Base-by-base conservation (phyloP, 2,113 vertebrate species). In the Poecilia latipinna region DNA sequence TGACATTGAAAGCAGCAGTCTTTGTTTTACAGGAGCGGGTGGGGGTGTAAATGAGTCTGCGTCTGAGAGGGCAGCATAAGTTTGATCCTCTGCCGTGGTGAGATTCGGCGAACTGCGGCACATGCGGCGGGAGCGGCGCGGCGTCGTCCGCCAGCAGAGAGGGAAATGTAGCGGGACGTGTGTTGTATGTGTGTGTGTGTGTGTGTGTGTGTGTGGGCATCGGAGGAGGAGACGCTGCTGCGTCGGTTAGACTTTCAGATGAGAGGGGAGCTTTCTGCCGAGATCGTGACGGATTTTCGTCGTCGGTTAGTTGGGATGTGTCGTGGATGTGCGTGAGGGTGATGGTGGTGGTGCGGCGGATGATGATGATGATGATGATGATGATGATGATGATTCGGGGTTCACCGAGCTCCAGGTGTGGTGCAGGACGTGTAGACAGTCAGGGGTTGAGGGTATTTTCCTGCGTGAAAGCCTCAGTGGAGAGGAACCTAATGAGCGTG, bases 21-120 rank as follows among this genome's bases (percentile, higher is more conserved):
- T 83, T 44, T 29, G 70, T 72, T 37, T 61, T 28, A 29, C 29
- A 10, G 19, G 2, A 19, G 31, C 31, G 32, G 19, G 8, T 63
- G 31, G 7, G 32, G 32, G 44, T 6, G 44, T 11, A n/a, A 22
- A 57, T n/a, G 51, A 63, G 71, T 82, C 83, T 80, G 79, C 84
- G 86, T 71, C 79, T 69, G 78, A 72, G 77, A 79, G 70, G 71
- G 73, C 82, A 65, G 33, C 82, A 82, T 78, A 91, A 92, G 81
- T 90, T 85, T 80, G 79, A 87, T 74, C 84, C 84, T 89, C 84
- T 80, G 82, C 84, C 82, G 90, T 72, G 91, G 92, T 92, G 88
- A 92, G 91, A 68, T 80, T 51, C n/a, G 87, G 62, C 28, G 13
- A 72, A 70, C 75, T 82, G 79, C 83, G 68, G 65, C 74, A 75